These are phyloP conservation scores for Diorhabda sublineata DNA, from an alignment of 1,140 invertebrate species.

Conservation along the genomic window DNA sequence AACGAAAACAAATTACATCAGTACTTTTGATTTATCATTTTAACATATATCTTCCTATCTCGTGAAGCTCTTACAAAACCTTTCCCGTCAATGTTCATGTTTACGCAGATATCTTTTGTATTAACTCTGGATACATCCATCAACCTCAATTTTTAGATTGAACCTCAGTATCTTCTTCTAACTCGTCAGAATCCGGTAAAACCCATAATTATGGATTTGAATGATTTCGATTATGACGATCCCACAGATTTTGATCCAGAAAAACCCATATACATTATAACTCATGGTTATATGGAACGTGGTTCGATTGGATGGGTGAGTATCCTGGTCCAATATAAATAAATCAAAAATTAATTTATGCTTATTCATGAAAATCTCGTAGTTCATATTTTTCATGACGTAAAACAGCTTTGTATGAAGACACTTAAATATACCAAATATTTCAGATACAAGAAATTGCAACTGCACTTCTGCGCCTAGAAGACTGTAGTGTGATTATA, in stretches of 20 bases:
- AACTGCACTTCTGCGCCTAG: conserved; percentile 60
- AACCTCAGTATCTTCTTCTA: conserved; percentile 52
- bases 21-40: no score
- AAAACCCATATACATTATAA: conserved; percentile 68
- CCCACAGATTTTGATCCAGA: conserved; percentile 54
- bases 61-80: no score
- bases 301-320: conserved; percentile 74
- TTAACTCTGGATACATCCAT: no score
- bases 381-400: no score
- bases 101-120: no score
- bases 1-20: no score
- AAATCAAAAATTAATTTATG: background rate
- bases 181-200: conserved; percentile 52
- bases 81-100: no score
- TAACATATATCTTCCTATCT: no score
- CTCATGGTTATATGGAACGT: conserved; percentile 81
- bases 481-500: conserved; percentile 69
- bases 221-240: conserved; percentile 57
- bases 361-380: no score
- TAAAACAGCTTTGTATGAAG: no score
- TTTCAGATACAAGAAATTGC: conserved; percentile 55
- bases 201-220: conserved; percentile 59
- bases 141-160: conserved; percentile 45
- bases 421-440: background rate
- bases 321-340: background rate